Evolutionary conservation across 2,113 vertebrate genomes (phyloP), one percentile per base, ranked within the genome.

Genomic region (Dendropsophus ebraccatus): DNA sequence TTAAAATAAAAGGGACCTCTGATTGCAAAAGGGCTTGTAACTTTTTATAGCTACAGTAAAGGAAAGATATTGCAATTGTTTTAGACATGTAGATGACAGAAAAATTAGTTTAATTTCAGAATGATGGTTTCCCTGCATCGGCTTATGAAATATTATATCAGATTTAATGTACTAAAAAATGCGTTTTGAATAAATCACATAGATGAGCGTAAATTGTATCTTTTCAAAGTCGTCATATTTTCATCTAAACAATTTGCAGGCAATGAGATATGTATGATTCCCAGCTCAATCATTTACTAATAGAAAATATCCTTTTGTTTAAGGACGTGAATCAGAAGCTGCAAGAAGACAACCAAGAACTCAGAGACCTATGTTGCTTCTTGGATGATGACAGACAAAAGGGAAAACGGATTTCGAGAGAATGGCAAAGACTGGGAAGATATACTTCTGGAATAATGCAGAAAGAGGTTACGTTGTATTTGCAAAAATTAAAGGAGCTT

Each of bases 281-380:
- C 21, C 35, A 35, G 16, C 1, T 60, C 19, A 12, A 17, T 84
- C 70, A 75, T 60, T 41, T 73, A 86, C 69, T 81, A 67, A 80
- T 77, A 72, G 23, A 60, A 47, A 60, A 72, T 74, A 47, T 86
- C 73, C 4, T 81, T 37, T 81, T 86, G 28, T 88, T 92, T 91
- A 35, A 99, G 97, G 97, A 99, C 52, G 95, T 99, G 90, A 99
- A 99, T 92, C 97, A 97, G 95, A 97, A 98, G 88, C 95, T 99
- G 82, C 98, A 99, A 90, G 96, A 99, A 89, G 98, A 99, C 91
- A 98, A 98, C 94, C 97, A 98, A 89, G 98, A 99, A 62, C 94
- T 99, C 90, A 91, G 97, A 85, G 97, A 99, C 89, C 95, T 99
- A 37, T 99, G 97, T 92, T 99, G 97, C 87, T 99, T 99, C 91